Evolutionary conservation across 2,797 vertebrate species (phyloP), one percentile per base, ranked within the genome.

Genomic region (Synaphobranchus kaupii): DNA sequence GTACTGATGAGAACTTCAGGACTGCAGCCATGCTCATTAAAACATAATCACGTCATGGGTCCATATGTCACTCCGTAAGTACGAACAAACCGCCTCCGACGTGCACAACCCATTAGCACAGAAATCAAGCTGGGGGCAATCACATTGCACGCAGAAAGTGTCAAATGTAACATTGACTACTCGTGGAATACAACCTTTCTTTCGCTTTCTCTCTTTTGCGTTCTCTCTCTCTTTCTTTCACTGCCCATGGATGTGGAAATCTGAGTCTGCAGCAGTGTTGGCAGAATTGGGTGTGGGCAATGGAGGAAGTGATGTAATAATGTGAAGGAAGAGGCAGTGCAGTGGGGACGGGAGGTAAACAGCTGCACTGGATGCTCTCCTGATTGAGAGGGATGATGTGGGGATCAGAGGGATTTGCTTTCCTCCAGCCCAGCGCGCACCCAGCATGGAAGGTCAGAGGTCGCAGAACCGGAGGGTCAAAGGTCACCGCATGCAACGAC

Each of bases 341-440:
- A 1, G 60, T 22, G 22, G 20, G 60, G 60, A 1, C 1, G 50
- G 31, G 31, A 54, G 17, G 13, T 2, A 17, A 20, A 15, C 47
- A 3, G 31, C 76, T 50, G 44, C 44, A 50, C 20, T 52, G 22
- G 47, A 71, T 28, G 48, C 47, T 56, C 25, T 58, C 28, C 10
- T 28, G 25, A 84, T 20, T 17, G 10, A 84, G 4, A 84, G 52
- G n/a, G 50, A 52, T 31, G 82, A 83, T 54, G 82, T 83, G 22
- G 52, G 52, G 83, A 84, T 84, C 48, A 83, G 82, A 54, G 50
- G 82, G 82, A 83, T 34, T 56, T 34, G 50, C 31, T 83, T 31
- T 48, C 54, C 54, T 56, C 44, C 52, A 28, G 83, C 31, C 83
- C n/a, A 39, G n/a, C 31, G n/a, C 22, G 12, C 47, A n/a, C 22